A percentile compares a stretch with the other conserved stretches of the same genome.
Conservation (phyloP, 2,888 invertebrate species). For the Chouioia cunea region DNA sequence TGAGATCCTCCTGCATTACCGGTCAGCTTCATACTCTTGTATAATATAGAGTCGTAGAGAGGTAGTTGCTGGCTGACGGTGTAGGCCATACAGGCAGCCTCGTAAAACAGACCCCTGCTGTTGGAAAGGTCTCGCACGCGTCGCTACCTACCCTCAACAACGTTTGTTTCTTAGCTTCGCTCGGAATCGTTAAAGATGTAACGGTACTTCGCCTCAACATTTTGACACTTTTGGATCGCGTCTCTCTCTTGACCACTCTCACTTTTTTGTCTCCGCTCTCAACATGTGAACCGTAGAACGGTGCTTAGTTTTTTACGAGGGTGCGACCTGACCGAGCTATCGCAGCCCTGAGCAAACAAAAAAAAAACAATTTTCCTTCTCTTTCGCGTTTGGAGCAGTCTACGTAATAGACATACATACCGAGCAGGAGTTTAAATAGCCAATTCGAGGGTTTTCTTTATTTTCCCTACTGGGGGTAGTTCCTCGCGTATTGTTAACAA, state of each 20-base stretch:
- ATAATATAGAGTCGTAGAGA: slow-evolving; percentile 1
- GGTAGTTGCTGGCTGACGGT: slow-evolving; percentile 7
- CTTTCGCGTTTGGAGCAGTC: too few species aligned
- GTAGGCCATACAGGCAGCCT: slow-evolving; percentile 4
- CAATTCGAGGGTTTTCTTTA: too few species aligned
- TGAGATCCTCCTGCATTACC: slow-evolving; percentile 26
- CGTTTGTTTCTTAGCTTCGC: neutral
- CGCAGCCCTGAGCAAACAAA: slow-evolving; percentile 23
- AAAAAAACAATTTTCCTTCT: slow-evolving; percentile 10
- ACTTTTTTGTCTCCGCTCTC: slow-evolving; percentile 19
- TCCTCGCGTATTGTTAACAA: too few species aligned
- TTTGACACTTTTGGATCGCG: slow-evolving; percentile 26
- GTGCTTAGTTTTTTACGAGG: slow-evolving; percentile 44
- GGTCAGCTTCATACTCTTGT: neutral
- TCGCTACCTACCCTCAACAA: too few species aligned
- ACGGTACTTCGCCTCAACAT: slow-evolving; percentile 25
- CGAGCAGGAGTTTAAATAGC: too few species aligned
- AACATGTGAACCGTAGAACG: slow-evolving; percentile 40
- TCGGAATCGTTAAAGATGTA: slow-evolving; percentile 24
- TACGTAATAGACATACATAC: too few species aligned
- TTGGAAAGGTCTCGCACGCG: neutral
- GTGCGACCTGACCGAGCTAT: slow-evolving; percentile 34
- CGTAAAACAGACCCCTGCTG: slow-evolving; percentile 27
- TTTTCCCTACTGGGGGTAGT: too few species aligned
- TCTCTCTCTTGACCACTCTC: neutral